Percentiles rank a stretch among this genome's conserved stretches.
These are phyloP conservation scores for Eulemur coronatus DNA, from an alignment of 2,797 vertebrate genomes.

Conservation along the genomic window DNA sequence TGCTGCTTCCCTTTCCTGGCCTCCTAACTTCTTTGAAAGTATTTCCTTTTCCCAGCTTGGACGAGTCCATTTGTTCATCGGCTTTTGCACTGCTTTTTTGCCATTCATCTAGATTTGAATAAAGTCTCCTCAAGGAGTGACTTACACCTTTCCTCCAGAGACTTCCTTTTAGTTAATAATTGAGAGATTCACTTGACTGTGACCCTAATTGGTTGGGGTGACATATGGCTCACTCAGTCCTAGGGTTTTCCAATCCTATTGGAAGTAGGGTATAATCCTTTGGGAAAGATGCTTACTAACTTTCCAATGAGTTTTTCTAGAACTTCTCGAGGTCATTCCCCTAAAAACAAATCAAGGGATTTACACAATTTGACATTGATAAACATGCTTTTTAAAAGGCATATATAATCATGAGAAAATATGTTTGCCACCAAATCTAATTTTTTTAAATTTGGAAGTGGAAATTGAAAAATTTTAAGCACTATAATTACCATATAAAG, in stretches of 20 bases:
- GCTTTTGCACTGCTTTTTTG: neutral
- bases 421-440: neutral
- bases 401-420: neutral
- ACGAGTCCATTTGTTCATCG: neutral
- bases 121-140: neutral
- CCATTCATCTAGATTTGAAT: neutral
- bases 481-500: neutral
- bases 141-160: conserved; percentile 36
- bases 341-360: neutral
- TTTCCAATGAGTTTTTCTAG: conserved; percentile 1
- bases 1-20: neutral
- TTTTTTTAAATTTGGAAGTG: neutral
- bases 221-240: neutral
- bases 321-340: neutral
- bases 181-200: conserved; percentile 24
- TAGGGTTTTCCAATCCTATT: neutral
- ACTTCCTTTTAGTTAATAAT: conserved; percentile 29
- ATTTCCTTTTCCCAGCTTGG: neutral
- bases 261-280: neutral
- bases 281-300: neutral
- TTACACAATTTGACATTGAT: neutral
- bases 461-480: neutral
- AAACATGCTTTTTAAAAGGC: neutral
- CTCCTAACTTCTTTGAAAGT: neutral
- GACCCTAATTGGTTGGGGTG: conserved; percentile 29